Percentiles rank a stretch among this genome's conserved stretches.
phyloP scores from a whole-genome alignment of 2,888 invertebrate genomes.

The Lithophane semibrunnea region DNA sequence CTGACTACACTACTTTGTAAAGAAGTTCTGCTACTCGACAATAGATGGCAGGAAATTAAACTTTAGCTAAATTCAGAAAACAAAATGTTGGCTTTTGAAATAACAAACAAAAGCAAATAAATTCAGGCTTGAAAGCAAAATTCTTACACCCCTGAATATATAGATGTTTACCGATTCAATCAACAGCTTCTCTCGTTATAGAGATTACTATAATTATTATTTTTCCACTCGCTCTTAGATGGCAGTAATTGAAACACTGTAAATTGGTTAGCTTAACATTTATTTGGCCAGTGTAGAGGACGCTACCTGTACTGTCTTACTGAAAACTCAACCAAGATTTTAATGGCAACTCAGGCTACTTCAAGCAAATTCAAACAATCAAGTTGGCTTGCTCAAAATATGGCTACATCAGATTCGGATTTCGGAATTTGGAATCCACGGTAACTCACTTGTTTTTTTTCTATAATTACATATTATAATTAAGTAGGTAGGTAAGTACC shows the following conservation, averaged over 20 bases:
- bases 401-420: background rate
- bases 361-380: background rate
- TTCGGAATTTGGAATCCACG: background rate
- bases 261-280: background rate
- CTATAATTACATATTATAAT: too few species aligned
- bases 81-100: too few species aligned
- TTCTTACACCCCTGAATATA: too few species aligned
- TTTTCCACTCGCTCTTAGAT: slow-evolving; percentile 16
- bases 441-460: too few species aligned
- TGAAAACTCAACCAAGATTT: background rate
- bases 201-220: background rate
- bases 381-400: background rate
- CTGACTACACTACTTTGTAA: accelerated
- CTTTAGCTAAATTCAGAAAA: background rate
- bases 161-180: background rate
- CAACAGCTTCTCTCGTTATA: accelerated
- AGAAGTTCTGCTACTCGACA: background rate
- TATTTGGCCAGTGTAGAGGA: background rate
- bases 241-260: background rate
- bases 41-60: slow-evolving; percentile 11
- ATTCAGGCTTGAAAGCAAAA: background rate
- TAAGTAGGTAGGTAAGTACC: background rate
- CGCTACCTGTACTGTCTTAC: background rate
- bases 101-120: too few species aligned
- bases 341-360: too few species aligned